phyloP scores from a whole-genome alignment of 2,888 invertebrate genomes.

The Elgonia sp. region DNA sequence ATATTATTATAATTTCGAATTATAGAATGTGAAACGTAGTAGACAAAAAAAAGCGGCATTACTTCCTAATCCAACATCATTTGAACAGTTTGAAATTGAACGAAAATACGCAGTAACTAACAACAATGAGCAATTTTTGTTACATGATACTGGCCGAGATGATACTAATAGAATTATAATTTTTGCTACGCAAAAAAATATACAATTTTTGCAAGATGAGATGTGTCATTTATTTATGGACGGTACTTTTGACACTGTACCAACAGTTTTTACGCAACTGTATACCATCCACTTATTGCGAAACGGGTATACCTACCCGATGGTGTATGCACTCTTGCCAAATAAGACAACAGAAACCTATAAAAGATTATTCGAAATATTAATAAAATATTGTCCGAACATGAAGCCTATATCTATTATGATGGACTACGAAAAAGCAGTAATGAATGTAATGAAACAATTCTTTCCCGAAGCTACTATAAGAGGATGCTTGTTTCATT shows the following conservation, averaged over 20 bases:
- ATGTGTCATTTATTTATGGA: slow-evolving; percentile 28
- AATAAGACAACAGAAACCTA: slow-evolving; percentile 1
- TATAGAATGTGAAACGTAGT: no score
- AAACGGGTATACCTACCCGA: neutral
- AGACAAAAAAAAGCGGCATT: no score
- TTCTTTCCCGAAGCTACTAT: neutral
- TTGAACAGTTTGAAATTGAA: no score
- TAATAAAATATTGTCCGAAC: neutral
- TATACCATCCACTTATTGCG: no score
- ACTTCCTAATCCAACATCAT: no score
- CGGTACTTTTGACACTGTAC: slow-evolving; percentile 18
- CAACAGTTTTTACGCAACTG: neutral
- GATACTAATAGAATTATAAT: slow-evolving; percentile 6
- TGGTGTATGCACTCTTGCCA: slow-evolving; percentile 9
- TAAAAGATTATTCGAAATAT: slow-evolving; percentile 12
- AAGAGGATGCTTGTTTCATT: slow-evolving; percentile 28
- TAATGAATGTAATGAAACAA: slow-evolving; percentile 3
- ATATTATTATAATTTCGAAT: no score
- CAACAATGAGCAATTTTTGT: neutral
- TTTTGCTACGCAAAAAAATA: slow-evolving; percentile 11
- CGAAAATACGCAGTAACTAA: neutral
- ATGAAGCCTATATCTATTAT: slow-evolving; percentile 8
- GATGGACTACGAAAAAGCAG: slow-evolving; percentile 1
- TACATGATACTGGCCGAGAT: neutral
- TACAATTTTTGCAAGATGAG: neutral